Evolutionary conservation across 2,113 vertebrate species (phyloP), one percentile per base, ranked within the genome.

Genomic region (Gopherus flavomarginatus): DNA sequence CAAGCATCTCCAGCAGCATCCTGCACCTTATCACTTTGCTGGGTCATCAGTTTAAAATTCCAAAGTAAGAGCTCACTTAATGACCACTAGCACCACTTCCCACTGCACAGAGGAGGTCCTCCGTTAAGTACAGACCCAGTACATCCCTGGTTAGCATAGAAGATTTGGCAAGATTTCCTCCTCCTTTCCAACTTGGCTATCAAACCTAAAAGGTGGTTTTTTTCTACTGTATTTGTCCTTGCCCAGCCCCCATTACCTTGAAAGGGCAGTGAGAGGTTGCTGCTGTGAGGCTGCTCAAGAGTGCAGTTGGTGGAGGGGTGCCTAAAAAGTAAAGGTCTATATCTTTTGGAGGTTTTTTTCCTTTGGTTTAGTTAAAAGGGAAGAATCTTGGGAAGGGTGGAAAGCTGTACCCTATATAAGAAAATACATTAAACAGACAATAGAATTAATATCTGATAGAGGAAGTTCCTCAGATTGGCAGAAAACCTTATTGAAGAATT

Each of bases 321-420:
- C n/a, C 83, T 65, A 53, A 0, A 2, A 86, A 89, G 78, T 83
- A 78, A 49, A 81, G 89, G 72, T 86, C 49, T 2, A 38, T 31
- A 88, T 78, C 90, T 97, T 94, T 95, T 90, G 96, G 95, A 38
- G 53, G 62, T 31, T 90, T 92, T 72, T 96, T 95, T 95, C 85
- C 78, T 95, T 93, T 95, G 95, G 89, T 95, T 62, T 97, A 97
- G 72, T 80, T 92, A 50, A 84, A 95, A 49, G 81, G 59, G n/a
- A 38, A 9, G n/a, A 72, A 38, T 38, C 17, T 72, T 38, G n/a
- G n/a, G 35, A 96, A 87, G 85, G 81, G 85, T 89, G 52, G 78
- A 62, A 92, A 95, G 94, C 94, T 97, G 85, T 94, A 47, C 78
- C 87, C 81, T 91, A 93, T 90, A 49, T 90, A 85, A 86, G 93